Percentiles rank a stretch among this genome's conserved stretches.
Evolutionary conservation across 2,113 vertebrate species (phyloP).

Genomic region (Leiothrix lutea): DNA sequence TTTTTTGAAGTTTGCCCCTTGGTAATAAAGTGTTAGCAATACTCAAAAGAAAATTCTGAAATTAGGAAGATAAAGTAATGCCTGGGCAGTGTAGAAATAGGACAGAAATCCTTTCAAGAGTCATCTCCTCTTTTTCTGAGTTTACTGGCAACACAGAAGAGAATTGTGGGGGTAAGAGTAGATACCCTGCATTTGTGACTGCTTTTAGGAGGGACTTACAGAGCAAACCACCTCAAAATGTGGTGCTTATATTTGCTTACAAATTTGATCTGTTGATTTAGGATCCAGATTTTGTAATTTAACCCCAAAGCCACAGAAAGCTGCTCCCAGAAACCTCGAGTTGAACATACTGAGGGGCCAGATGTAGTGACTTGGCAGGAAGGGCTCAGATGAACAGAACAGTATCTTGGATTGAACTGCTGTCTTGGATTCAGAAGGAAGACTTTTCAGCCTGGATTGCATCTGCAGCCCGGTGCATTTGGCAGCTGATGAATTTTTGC

Average conservation of each 20-base stretch:
- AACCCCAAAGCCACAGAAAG: not conserved
- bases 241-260: not conserved
- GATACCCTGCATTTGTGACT: not conserved
- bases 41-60: not conserved
- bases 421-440: not conserved
- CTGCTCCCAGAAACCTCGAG: not conserved
- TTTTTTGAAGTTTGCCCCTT: not conserved
- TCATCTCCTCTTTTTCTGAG: not conserved
- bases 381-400: not conserved
- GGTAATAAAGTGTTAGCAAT: not conserved
- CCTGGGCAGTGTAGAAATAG: not conserved
- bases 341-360: not conserved
- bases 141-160: not conserved
- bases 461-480: not conserved
- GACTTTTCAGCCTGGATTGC: not conserved
- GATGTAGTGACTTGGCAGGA: not conserved
- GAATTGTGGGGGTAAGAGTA: not conserved
- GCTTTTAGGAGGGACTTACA: not conserved
- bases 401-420: not conserved
- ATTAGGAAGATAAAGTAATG: not conserved
- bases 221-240: not conserved
- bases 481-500: not conserved
- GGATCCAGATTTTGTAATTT: not conserved
- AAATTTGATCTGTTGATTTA: not conserved
- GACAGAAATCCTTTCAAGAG: not conserved